Base-by-base conservation (phyloP, 2,797 vertebrate species). In the Propithecus deckenii region DNA sequence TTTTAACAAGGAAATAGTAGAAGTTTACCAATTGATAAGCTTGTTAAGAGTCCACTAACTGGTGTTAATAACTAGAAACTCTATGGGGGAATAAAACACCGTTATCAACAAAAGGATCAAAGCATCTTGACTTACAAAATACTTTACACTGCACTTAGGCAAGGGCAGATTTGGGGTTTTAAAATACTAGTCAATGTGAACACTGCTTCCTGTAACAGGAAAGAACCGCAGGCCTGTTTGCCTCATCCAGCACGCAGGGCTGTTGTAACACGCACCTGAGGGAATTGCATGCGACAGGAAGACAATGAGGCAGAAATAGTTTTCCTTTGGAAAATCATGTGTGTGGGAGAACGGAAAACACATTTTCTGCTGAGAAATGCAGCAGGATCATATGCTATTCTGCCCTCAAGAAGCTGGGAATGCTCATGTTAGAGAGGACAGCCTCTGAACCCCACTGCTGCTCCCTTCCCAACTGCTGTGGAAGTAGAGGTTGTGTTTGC, bases 121-220 rank as follows among this genome's bases (percentile, higher is more conserved):
- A 61, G 81, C 38, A 59, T 8, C 52, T 71, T 78, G 28, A n/a
- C 57, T 81, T 87, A 91, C 28, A 91, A 85, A 89, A 81, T 7
- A 41, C 28, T 59, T 63, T 10, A 4, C 1, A 28, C 18, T 46
- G 38, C 5, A 17, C 55, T 95, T 65, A 79, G 52, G 90, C 46
- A 95, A 91, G 41, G 61, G 38, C 18, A 57, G 52, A 55, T 35
- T 30, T 3, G 2, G 76, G 43, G 43, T 93, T 87, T 96, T 88
- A 79, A 83, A 76, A 93, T 6, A 72, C 28, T 22, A 11, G 52
- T 50, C 35, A 67, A 1, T 50, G 69, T 76, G 81, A 76, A 83
- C 86, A 93, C 43, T 1, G 28, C 69, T 72, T 81, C 57, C 89
- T 63, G 61, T 32, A 57, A 80, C 65, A 48, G 63, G 83, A 86